Base-by-base conservation (phyloP, 64 coral and sea anemone genomes). In the Montipora efflorescens region DNA sequence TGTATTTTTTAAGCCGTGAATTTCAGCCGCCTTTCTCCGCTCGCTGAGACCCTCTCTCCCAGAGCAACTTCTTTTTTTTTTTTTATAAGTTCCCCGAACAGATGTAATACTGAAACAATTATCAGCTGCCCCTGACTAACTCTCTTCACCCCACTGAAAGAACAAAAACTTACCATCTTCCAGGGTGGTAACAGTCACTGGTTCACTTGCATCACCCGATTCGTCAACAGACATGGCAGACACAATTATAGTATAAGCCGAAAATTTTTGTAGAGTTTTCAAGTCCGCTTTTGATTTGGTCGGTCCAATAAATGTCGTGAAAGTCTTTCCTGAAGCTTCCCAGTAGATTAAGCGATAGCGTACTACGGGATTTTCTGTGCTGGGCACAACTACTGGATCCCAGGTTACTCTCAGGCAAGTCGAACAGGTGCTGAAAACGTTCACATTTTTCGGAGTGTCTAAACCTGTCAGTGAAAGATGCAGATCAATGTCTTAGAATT, bases 391-490 rank as follows among this genome's bases (percentile, higher is more conserved):
- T 47, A 90, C 87, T 83, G 85, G 76, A 22, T 66, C 87, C 93
- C 93, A 94, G 67, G 69, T 79, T 55, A 94, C 87, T 45, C 49
- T 90, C 87, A 94, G 61, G 36, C 93, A 94, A 11, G 76, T 45
- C 7, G 93, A 84, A 50, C 93, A 94, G 2, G 50, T 19, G 58
- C 87, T 94, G 23, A 49, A 83, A 10, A 75, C 93, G 7, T 52
- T 62, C 5, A 94, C 53, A 22, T 94, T 94, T 48, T 66, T 43
- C n/a, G 93, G 93, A 78, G 93, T 67, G 7, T 75, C 14, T n/a
- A 59, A 74, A 59, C 76, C 92, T 94, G 85, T 2, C 6, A 67
- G 13, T 46, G 10, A 57, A 57, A 23, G 48, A 21, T 12, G 14
- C 9, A 64, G 13, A 64, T 36, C 36, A 36, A 36, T 36, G 36